Base-by-base conservation (phyloP, 2,113 vertebrate genomes). In the Falco punctatus region DNA sequence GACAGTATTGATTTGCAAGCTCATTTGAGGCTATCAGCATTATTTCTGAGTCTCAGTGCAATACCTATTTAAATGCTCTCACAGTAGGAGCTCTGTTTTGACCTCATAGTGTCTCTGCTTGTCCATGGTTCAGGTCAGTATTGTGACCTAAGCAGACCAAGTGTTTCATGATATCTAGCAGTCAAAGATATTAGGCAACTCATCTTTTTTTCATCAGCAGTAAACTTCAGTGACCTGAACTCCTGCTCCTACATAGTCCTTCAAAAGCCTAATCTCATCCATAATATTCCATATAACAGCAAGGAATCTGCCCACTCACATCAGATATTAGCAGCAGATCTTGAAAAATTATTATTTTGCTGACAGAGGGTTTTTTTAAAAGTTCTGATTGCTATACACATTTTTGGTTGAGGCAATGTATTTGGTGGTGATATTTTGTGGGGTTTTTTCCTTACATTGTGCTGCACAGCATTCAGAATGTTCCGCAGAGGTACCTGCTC, bases 391-490 rank as follows among this genome's bases (percentile, higher is more conserved):
- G 15, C 5, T 46, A 71, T 38, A 62, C 11, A 38, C 4, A 58
- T 78, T 81, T 81, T 61, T 83, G 23, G 11, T 30, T 11, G 15
- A 75, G 28, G 32, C 11, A 62, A 22, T 26, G 78, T 70, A 84
- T 96, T 65, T 54, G 40, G 15, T 46, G 6, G 28, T 74, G 32
- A 24, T 33, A 38, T 49, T 87, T 86, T 67, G 28, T 72, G 38
- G 27, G 3, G 0, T 0, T 46, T 13, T 89, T 59, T 49, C 24
- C 91, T 97, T 96, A 96, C 69, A 18, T 65, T 66, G 18, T 54
- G 46, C 54, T 98, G 96, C 65, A 97, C 42, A 62, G 33, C 28
- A 73, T 96, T 92, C 58, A 97, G 70, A 95, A 96, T 64, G 32
- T 57, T 81, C 92, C 95, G 97, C 21, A 84, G 17, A 2, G 48